A percentile compares a stretch with the other conserved stretches of the same genome.
These are phyloP conservation scores for Dasypogon diadema DNA, from an alignment of 2,888 invertebrate genomes.

Conservation along the genomic window DNA sequence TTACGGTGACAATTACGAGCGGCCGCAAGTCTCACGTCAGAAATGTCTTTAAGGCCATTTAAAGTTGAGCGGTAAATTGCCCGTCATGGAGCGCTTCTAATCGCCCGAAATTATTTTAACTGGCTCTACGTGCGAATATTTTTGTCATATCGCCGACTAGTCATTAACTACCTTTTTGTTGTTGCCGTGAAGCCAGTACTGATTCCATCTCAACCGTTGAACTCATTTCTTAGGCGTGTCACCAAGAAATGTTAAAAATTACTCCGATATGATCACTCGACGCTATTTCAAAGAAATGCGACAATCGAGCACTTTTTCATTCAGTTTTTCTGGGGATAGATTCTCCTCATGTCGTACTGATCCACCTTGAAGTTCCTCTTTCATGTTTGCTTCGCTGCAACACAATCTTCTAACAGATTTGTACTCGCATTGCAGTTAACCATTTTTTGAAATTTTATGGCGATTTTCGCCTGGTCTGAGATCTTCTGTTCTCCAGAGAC, in stretches of 20 bases:
- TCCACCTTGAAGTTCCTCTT: too few species aligned
- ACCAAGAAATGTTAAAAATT: constrained; percentile 47
- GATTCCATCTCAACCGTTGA: constrained; percentile 18
- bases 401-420: too few species aligned
- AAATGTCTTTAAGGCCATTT: neutral
- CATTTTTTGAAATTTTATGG: too few species aligned
- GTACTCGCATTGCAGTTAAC: too few species aligned
- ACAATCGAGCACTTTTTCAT: neutral
- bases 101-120: constrained; percentile 51
- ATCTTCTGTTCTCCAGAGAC: too few species aligned
- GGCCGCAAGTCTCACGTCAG: constrained; percentile 17
- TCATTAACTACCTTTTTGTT: constrained; percentile 27
- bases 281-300: constrained; percentile 31
- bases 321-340: neutral
- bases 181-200: neutral
- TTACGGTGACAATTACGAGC: constrained; percentile 24
- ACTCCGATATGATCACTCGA: constrained; percentile 8
- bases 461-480: too few species aligned
- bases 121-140: constrained; percentile 44
- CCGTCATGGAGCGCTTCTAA: constrained; percentile 43
- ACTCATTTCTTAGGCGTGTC: constrained; percentile 37
- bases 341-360: neutral
- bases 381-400: too few species aligned
- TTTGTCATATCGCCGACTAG: constrained; percentile 35
- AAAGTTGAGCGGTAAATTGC: neutral